Base-by-base conservation (phyloP, 1,140 invertebrate genomes). In the Hypothenemus hampei region DNA sequence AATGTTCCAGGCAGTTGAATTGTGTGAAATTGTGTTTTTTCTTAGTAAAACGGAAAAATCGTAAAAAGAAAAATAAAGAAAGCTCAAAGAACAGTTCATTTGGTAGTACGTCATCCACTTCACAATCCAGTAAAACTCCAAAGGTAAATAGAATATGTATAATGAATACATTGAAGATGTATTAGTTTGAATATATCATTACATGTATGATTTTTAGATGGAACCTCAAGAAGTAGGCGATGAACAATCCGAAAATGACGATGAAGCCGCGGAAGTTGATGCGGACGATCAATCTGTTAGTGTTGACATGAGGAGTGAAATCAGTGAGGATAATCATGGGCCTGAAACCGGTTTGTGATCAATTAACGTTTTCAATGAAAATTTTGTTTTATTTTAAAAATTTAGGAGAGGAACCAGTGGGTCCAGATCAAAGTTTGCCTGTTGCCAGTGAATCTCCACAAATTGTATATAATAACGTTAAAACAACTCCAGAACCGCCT, bases 381-480 rank as follows among this genome's bases (percentile, higher is more conserved):
- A 43, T n/a, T 11, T 2, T 31, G 23, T 46, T 1, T 46, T 46
- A n/a, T 16, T 39, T 18, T 2, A 23, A 20, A 23, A 15, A 46
- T 45, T 54, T 39, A 56, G 53, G 75, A 7, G 66, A 76, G 55
- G 78, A 81, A 65, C 77, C 79, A 15, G 73, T 72, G 35, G 79
- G 78, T 19, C 78, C 78, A 15, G 79, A 81, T 65, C 79, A 81
- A 69, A 79, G 74, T 23, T 59, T 81, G 49, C 78, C 79, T 0
- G 72, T 78, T 54, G 70, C 77, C 39, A 43, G 36, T 46, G 46
- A 51, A 41, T 15, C 29, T 37, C 6, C 37, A 8, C 7, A 11
- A 26, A 21, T 36, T 7, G 33, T 46, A 8, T 22, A 15, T n/a
- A 54, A 15, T 37, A 36, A 23, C 16, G 24, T 11, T 23, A 51